Base-by-base conservation (phyloP, 2,888 invertebrate genomes). In the Didymodactylos carnosus region DNA sequence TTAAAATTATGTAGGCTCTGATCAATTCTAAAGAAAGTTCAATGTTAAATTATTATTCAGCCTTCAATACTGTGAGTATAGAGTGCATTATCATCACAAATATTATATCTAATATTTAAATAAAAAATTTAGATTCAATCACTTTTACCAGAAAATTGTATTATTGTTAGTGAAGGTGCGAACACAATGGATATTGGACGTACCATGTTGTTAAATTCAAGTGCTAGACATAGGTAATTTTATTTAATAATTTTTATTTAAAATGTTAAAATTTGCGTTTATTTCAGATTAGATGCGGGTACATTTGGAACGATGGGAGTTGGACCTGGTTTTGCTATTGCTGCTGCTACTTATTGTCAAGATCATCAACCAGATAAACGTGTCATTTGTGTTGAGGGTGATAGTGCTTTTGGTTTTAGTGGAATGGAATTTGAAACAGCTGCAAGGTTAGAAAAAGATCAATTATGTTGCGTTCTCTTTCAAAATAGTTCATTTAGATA, bases 141-240 rank as follows among this genome's bases (percentile, higher is more conserved):
- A 35, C 49, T 73, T 14, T 75, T 83, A 76, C 84, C 84, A 13
- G 75, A 78, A 80, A 90, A 95, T 84, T 88, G 89, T 8, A 88
- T 95, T 23, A 91, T 97, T 76, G 91, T 94, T 39, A 94, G 93
- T 80, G 95, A 97, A 84, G 97, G 95, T 29, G 94, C 95, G 43
- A 95, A 95, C 83, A 97, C 95, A 0, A 97, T 97, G 97, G 95
- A 97, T 81, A 95, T 95, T 80, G 94, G 95, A 0, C 87, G 95
- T 69, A 88, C 92, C 0, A 88, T 94, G 84, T 84, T 95, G 46
- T 85, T 89, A n/a, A 93, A 94, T 82, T 87, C 87, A 78, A 85
- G 88, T 77, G 91, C 94, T 0, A 86, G 93, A 62, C 93, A 92
- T 80, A 77, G 79, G 81, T n/a, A n/a, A n/a, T n/a, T n/a, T n/a